Conservation (phyloP, 2,113 vertebrate species). For the Saguinus imperator region DNA sequence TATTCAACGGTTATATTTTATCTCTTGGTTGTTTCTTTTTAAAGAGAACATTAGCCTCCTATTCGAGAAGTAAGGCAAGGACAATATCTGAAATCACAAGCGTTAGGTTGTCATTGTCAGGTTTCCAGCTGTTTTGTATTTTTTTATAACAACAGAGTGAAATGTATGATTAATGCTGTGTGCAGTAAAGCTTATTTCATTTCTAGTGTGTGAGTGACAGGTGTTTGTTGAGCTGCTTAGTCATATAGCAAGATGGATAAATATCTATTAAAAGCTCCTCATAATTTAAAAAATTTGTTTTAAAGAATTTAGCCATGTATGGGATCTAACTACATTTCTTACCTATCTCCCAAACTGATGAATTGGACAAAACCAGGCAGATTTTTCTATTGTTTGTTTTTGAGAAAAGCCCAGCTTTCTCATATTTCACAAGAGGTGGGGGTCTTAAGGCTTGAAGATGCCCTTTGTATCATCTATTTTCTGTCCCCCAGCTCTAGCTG, state of each 20-base stretch:
- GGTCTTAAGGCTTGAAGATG: background rate
- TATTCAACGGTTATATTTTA: conserved; percentile 40
- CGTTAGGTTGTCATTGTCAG: conserved; percentile 14
- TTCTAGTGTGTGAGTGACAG: conserved; percentile 23
- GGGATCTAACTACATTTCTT: background rate
- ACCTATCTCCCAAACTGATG: background rate
- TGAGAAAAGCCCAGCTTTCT: background rate
- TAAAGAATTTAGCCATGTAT: background rate
- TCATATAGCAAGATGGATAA: background rate
- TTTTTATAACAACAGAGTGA: conserved; percentile 38
- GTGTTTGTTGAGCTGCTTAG: conserved; percentile 50
- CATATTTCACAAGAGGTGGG: background rate
- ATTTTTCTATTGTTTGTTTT: background rate
- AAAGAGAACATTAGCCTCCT: conserved; percentile 57
- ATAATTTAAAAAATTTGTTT: background rate
- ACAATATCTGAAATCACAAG: background rate
- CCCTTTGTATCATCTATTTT: background rate
- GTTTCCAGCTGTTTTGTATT: background rate
- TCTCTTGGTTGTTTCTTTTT: background rate
- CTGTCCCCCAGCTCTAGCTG: background rate
- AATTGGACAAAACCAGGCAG: background rate
- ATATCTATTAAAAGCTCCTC: background rate
- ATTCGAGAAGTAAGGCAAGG: background rate
- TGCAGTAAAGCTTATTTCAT: conserved; percentile 53
- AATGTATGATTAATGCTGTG: background rate